Evolutionary conservation across 2,113 vertebrate species (phyloP).

Genomic region (Pelobates fuscus): DNA sequence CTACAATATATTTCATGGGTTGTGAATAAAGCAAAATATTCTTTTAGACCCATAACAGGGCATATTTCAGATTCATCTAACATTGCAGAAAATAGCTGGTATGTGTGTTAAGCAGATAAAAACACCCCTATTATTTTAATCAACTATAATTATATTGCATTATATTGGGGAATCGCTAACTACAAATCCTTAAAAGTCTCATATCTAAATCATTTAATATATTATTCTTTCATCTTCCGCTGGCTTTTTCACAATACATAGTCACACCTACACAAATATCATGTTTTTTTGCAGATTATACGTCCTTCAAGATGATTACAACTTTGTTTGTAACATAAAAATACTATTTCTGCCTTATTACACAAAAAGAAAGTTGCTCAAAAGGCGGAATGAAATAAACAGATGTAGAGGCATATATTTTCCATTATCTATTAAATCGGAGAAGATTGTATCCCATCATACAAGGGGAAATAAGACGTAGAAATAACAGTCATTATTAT

Average conservation of each 20-base stretch:
- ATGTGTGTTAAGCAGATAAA: neutral
- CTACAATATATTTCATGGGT: neutral
- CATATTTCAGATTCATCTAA: neutral
- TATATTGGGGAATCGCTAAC: neutral
- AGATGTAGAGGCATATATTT: slow-evolving; percentile 8
- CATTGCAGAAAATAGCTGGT: slow-evolving; percentile 7
- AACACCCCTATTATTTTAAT: slow-evolving; percentile 11
- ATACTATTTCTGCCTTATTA: slow-evolving; percentile 13
- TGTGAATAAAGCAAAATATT: neutral
- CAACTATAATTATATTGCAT: slow-evolving; percentile 19
- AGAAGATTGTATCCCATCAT: slow-evolving; percentile 20
- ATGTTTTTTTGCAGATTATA: slow-evolving; percentile 35
- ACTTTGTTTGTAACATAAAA: slow-evolving; percentile 10
- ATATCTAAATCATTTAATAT: slow-evolving; percentile 2
- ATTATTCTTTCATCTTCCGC: neutral
- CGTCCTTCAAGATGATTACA: slow-evolving; percentile 42
- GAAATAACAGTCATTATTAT: neutral
- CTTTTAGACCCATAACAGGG: neutral
- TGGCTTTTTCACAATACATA: slow-evolving; percentile 12
- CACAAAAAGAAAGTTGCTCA: slow-evolving; percentile 6
- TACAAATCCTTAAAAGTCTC: neutral
- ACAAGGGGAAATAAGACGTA: neutral
- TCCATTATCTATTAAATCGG: slow-evolving; percentile 31
- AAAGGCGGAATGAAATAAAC: slow-evolving; percentile 31
- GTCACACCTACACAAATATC: slow-evolving; percentile 38